Percentiles rank a stretch among this genome's conserved stretches.
phyloP scores from a whole-genome alignment of 2,113 vertebrate genomes.

The Sorex fumeus region DNA sequence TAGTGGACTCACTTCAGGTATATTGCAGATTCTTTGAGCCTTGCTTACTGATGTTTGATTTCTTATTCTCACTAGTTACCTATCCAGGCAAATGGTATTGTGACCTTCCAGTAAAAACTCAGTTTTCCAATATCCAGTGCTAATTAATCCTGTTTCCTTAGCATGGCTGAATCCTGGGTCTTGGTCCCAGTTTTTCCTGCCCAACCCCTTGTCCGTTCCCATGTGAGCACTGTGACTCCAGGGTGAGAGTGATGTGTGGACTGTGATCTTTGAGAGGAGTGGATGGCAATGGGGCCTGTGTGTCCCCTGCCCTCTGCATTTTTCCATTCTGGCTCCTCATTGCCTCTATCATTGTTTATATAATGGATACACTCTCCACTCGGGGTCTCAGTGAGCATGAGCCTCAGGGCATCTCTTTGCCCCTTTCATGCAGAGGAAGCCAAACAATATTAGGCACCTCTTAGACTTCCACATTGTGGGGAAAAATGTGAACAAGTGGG shows the following conservation, averaged over 20 bases:
- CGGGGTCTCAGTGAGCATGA: slow-evolving; percentile 11
- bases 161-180: not conserved
- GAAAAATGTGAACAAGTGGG: not conserved
- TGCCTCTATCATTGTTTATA: not conserved
- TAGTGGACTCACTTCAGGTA: not conserved
- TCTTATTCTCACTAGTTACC: not conserved
- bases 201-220: too few species aligned
- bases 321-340: rapidly evolving
- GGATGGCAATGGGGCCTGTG: too few species aligned
- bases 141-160: not conserved
- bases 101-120: not conserved
- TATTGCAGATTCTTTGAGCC: not conserved
- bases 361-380: not conserved
- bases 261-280: not conserved
- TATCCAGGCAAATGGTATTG: not conserved
- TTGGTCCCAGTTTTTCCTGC: not conserved
- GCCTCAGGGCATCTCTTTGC: not conserved
- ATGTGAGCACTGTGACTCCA: not conserved
- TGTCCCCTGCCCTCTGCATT: not conserved
- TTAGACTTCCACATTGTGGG: not conserved
- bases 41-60: not conserved
- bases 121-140: not conserved
- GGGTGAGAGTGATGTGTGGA: not conserved
- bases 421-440: slow-evolving; percentile 40
- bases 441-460: not conserved